These are phyloP conservation scores for Halcyon leucocephala DNA, from an alignment of 2,797 vertebrate genomes.

Conservation along the genomic window DNA sequence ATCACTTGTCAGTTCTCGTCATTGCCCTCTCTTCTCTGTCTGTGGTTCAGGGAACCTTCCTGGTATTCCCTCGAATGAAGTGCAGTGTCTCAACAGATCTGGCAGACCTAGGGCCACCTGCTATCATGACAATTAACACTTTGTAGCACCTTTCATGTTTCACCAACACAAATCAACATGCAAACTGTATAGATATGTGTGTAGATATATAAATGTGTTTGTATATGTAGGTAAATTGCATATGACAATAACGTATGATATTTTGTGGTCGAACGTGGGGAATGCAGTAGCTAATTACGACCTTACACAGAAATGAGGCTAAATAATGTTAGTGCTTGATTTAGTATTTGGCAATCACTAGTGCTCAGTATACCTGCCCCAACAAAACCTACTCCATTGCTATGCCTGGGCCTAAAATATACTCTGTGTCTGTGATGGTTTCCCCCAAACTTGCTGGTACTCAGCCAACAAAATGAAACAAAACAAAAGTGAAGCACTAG, in stretches of 20 bases:
- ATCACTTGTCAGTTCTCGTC: neutral
- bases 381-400: neutral
- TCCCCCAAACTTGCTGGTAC: neutral
- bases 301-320: neutral
- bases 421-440: neutral
- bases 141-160: neutral
- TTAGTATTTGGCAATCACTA: neutral
- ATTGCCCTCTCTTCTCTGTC: neutral
- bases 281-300: neutral
- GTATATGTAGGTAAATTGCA: neutral
- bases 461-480: neutral
- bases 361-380: neutral
- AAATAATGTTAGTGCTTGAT: neutral
- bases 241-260: neutral
- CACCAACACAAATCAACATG: neutral
- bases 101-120: neutral
- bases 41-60: neutral
- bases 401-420: neutral
- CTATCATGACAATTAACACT: neutral
- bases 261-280: neutral
- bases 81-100: neutral
- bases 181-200: neutral
- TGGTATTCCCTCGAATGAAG: neutral
- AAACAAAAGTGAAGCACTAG: neutral
- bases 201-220: neutral